Evolutionary conservation across 2,797 vertebrate species (phyloP).

Genomic region (Eupleurogrammus muticus): DNA sequence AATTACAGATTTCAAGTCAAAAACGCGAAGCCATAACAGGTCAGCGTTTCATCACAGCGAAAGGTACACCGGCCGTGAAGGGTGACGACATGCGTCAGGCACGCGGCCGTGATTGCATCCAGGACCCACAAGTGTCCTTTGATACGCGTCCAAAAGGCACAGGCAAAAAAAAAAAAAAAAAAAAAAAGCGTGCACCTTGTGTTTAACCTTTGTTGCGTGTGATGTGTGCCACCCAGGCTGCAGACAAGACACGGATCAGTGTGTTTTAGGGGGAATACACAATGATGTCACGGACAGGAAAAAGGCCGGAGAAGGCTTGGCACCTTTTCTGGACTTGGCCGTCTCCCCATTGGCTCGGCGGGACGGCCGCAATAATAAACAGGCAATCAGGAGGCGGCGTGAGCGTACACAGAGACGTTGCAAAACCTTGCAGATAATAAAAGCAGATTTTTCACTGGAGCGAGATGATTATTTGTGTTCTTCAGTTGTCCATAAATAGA

Average conservation of each 20-base stretch:
- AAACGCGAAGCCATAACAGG: constrained; percentile 41
- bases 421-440: constrained; percentile 95
- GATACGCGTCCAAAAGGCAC: constrained; percentile 86
- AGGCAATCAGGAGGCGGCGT: constrained; percentile 95
- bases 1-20: constrained; percentile 58
- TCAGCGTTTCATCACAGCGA: constrained; percentile 55
- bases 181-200: constrained; percentile 83
- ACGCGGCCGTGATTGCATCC: constrained; percentile 47
- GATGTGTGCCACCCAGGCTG: constrained; percentile 96
- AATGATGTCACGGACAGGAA: constrained; percentile 99
- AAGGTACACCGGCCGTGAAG: constrained; percentile 35
- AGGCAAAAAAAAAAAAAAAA: constrained; percentile 74
- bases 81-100: constrained; percentile 42
- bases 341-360: constrained; percentile 92
- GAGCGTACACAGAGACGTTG: constrained; percentile 95
- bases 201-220: constrained; percentile 87
- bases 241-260: constrained; percentile 93
- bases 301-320: constrained; percentile 90
- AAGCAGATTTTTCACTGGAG: constrained; percentile 94
- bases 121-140: constrained; percentile 81
- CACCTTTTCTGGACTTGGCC: constrained; percentile 92
- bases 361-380: constrained; percentile 97
- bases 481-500: constrained; percentile 96
- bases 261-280: constrained; percentile 90
- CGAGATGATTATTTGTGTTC: constrained; percentile 97